Evolutionary conservation across 2,888 invertebrate species (phyloP), one percentile per base, ranked within the genome.

Genomic region (Drosophila mimica): DNA sequence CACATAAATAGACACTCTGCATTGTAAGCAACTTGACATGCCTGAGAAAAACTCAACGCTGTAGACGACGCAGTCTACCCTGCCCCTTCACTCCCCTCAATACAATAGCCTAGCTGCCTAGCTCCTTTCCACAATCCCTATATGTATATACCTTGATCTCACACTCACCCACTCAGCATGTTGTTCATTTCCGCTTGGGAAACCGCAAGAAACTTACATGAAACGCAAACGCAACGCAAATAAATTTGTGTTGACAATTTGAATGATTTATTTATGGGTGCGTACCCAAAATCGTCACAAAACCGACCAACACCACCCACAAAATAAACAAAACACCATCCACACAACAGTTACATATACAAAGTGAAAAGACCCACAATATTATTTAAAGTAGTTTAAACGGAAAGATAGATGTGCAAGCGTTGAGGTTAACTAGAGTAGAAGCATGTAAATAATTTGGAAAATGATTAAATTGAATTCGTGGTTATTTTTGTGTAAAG

Each of bases 231-330:
- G 70, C 78, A 78, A 82, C 71, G 70, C 76, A 83, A 85, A 79
- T 81, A 82, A 87, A 85, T 86, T 89, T 76, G 69, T 85, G 87
- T 86, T 88, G 85, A 89, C 83, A 88, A 88, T 85, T 83, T 82
- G 76, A 89, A 86, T 88, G 85, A 88, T 85, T 88, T 88, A 83
- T 83, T 81, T 82, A 85, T 89, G 71, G 83, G 80, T 85, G 83
- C 80, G 74, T 82, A 74, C 56, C 63, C 70, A 73, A 76, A 74
- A 80, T 78, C 70, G 67, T 56, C 60, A 69, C 64, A 67, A 60
- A 49, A 60, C 51, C 57, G 8, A 38, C 53, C 28, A 17, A 53
- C 25, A 53, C 13, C 34, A 53, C 43, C 31, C 49, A 48, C 25
- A 52, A 58, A 76, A 67, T 30, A 69, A 56, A 65, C 46, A 56